Evolutionary conservation across 2,888 invertebrate species (phyloP).

Genomic region (Noctua janthe): DNA sequence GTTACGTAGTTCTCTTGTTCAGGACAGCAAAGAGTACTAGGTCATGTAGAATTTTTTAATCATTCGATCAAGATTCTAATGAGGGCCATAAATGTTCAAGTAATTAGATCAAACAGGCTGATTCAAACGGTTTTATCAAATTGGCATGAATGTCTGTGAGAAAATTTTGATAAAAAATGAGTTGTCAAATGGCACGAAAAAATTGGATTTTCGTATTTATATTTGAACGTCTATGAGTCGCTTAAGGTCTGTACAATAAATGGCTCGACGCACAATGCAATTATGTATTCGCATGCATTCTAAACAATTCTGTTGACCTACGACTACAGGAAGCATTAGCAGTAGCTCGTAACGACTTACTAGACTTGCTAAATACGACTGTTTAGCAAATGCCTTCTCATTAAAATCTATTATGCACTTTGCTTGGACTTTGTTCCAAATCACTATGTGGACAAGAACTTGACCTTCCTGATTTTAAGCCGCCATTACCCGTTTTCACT

Average conservation of each 20-base stretch:
- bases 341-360: constrained; percentile 19
- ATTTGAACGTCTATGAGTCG: too few species aligned
- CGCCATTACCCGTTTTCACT: background rate
- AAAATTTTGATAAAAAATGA: too few species aligned
- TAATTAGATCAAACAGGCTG: too few species aligned
- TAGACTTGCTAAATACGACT: constrained; percentile 31
- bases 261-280: constrained; percentile 4
- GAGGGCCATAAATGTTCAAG: too few species aligned
- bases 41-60: too few species aligned
- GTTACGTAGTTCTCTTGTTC: background rate
- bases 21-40: too few species aligned
- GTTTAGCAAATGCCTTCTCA: constrained; percentile 7
- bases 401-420: background rate
- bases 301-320: constrained; percentile 38
- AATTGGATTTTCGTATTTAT: too few species aligned
- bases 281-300: constrained; percentile 13
- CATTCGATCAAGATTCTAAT: background rate
- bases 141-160: too few species aligned
- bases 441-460: background rate
- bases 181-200: too few species aligned
- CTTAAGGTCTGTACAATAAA: background rate
- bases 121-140: too few species aligned
- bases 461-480: background rate
- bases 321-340: constrained; percentile 25
- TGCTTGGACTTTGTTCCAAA: constrained; percentile 14